Evolutionary conservation across 1,140 invertebrate species (phyloP).

Genomic region (Drusus annulatus): DNA sequence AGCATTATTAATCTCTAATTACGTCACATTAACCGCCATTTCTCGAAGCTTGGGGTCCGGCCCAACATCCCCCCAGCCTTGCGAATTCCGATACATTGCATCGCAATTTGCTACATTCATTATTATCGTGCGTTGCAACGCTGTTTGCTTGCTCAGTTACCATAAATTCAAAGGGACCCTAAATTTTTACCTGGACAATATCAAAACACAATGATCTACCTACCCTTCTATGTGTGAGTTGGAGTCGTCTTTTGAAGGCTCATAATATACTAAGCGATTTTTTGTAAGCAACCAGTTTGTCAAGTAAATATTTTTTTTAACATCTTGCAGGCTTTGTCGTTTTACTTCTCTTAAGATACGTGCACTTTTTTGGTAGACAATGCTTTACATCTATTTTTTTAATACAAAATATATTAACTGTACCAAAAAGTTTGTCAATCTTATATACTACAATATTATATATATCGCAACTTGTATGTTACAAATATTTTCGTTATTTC

Average conservation of each 20-base stretch:
- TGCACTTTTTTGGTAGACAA: too few species aligned
- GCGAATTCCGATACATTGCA: conserved; percentile 18
- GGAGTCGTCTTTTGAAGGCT: not conserved
- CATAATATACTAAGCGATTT: not conserved
- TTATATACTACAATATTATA: too few species aligned
- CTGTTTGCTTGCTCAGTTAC: not conserved
- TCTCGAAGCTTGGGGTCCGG: not conserved
- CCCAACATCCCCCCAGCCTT: conserved; percentile 2
- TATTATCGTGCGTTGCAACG: not conserved
- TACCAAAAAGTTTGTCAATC: too few species aligned
- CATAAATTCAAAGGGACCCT: conserved; percentile 16
- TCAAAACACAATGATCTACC: conserved; percentile 13
- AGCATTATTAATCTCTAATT: conserved; percentile 20
- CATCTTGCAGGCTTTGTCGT: too few species aligned
- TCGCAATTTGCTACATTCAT: conserved; percentile 35
- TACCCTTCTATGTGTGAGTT: too few species aligned
- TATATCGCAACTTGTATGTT: too few species aligned
- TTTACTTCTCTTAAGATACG: too few species aligned
- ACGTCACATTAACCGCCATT: conserved; percentile 37
- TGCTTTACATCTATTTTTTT: too few species aligned
- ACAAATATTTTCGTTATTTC: too few species aligned
- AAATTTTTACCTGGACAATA: conserved; percentile 37
- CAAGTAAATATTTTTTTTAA: not conserved
- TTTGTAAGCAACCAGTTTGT: conserved; percentile 1
- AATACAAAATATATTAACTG: too few species aligned